Conservation (phyloP, 2,888 invertebrate species). For the Schizaphis graminum region DNA sequence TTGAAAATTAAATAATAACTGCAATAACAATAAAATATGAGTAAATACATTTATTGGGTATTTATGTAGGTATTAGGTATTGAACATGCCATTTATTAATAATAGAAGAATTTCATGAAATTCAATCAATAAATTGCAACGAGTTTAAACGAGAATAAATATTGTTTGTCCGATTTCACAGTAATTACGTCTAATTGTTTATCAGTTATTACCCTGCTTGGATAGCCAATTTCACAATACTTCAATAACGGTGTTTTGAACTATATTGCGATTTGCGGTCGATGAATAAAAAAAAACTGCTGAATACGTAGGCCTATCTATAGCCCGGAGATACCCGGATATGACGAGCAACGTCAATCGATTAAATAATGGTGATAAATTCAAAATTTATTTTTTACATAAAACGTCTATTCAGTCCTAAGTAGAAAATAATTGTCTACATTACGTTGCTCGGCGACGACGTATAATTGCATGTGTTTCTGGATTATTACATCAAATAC, state of each 20-base stretch:
- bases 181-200: neutral
- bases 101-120: neutral
- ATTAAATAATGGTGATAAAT: neutral
- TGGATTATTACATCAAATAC: neutral
- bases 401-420: neutral
- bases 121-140: neutral
- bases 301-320: slow-evolving; percentile 1
- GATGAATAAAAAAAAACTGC: neutral
- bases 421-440: neutral
- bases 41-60: neutral
- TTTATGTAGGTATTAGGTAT: neutral
- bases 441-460: neutral
- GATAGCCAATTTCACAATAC: neutral
- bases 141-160: neutral
- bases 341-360: neutral
- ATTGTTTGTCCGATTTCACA: neutral
- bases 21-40: neutral
- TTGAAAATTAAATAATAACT: neutral
- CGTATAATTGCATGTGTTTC: neutral
- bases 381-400: neutral
- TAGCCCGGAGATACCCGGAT: neutral
- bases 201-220: neutral
- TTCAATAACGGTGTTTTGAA: slow-evolving; percentile 42
- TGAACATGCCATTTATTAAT: neutral
- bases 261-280: slow-evolving; percentile 19